These are phyloP conservation scores for Chromis chromis DNA, from an alignment of 2,797 vertebrate genomes.

Conservation along the genomic window DNA sequence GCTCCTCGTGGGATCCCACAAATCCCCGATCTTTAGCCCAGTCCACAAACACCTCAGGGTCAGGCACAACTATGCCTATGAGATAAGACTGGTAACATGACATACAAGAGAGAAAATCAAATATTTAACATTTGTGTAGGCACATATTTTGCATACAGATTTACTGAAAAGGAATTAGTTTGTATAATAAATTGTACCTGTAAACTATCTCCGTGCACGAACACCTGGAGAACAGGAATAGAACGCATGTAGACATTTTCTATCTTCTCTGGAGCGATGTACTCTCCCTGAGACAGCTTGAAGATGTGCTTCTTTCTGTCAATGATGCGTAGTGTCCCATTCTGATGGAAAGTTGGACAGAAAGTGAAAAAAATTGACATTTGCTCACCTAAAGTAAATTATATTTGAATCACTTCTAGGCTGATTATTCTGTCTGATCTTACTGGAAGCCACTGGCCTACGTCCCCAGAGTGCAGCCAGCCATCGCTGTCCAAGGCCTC, in stretches of 20 bases:
- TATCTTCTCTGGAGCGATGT: slow-evolving; percentile 88
- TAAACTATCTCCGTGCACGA: slow-evolving; percentile 87
- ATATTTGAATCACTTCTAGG: too few relatives aligned
- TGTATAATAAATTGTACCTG: slow-evolving; percentile 70
- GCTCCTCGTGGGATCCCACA: slow-evolving; percentile 82
- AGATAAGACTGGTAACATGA: slow-evolving; percentile 78
- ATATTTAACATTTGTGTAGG: fast-evolving
- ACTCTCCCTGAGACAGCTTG: slow-evolving; percentile 87
- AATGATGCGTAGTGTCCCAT: slow-evolving; percentile 85
- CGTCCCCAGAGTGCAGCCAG: slow-evolving; percentile 87
- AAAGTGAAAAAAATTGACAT: neutral
- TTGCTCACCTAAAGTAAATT: neutral
- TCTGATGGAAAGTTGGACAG: slow-evolving; percentile 67
- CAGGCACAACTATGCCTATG: slow-evolving; percentile 85
- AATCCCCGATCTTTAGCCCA: slow-evolving; percentile 83
- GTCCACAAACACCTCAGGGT: slow-evolving; percentile 83
- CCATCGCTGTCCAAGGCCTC: slow-evolving; percentile 84
- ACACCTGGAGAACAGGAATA: slow-evolving; percentile 84
- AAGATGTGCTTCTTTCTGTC: slow-evolving; percentile 89
- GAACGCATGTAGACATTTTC: slow-evolving; percentile 85
- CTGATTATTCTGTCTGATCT: slow-evolving; percentile 27
- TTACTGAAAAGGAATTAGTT: neutral
- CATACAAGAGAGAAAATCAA: slow-evolving; percentile 13
- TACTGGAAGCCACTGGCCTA: slow-evolving; percentile 87
- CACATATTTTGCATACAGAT: neutral